A percentile compares a stretch with the other conserved stretches of the same genome.
phyloP scores from a whole-genome alignment of 2,888 invertebrate species.

The Heterodera filipjevi region DNA sequence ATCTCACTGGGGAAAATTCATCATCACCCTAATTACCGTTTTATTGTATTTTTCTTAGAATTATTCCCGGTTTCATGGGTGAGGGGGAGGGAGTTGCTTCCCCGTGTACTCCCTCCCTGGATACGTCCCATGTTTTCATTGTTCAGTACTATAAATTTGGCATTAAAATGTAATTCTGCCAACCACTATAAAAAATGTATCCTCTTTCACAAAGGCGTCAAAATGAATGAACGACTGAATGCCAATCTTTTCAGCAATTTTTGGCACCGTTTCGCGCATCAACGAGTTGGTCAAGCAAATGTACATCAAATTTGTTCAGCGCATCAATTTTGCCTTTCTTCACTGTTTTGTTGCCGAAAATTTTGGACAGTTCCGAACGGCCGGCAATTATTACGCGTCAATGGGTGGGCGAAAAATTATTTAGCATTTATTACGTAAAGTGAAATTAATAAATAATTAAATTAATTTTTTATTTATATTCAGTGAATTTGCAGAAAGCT shows the following conservation, averaged over 20 bases:
- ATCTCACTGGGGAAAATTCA: no score
- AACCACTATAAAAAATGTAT: not conserved
- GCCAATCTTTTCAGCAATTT: not conserved
- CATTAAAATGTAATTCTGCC: not conserved
- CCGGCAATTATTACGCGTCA: conserved; percentile 47
- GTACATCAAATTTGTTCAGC: conserved; percentile 57
- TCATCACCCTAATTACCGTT: no score
- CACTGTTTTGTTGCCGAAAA: conserved; percentile 48
- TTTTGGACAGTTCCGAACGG: conserved; percentile 45
- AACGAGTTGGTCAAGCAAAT: conserved; percentile 38
- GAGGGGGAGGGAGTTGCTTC: no score
- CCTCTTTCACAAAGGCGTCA: no score
- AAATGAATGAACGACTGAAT: no score
- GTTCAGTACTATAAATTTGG: not conserved
- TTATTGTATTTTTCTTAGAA: no score
- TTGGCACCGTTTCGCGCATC: conserved; percentile 32
- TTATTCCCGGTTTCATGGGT: no score
- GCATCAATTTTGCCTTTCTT: conserved; percentile 54
- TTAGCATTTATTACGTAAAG: no score
- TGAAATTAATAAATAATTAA: conserved; percentile 21
- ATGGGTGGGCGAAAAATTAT: conserved; percentile 46
- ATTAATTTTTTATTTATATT: not conserved
- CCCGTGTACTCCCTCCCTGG: no score
- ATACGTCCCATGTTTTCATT: no score
- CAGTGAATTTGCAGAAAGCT: not conserved